Evolutionary conservation across 2,113 vertebrate species (phyloP), one percentile per base, ranked within the genome.

Genomic region (Cyprinodon variegatus): DNA sequence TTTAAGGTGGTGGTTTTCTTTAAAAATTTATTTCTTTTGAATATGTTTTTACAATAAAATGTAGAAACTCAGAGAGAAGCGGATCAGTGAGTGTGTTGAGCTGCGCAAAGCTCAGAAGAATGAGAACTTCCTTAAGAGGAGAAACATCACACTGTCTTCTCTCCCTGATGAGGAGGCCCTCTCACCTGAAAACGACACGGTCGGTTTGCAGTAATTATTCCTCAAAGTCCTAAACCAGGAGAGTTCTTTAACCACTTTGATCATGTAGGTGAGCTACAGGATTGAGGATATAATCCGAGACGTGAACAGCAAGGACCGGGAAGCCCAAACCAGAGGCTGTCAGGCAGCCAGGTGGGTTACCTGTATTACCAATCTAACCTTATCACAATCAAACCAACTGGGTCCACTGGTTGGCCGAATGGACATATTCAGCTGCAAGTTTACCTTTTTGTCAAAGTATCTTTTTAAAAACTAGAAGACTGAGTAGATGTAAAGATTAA

Each of bases 71-170:
- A 86, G 96, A 12, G 94, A 94, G 17, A 96, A 95, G 72, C 89
- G 96, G 39, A 87, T 93, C 3, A 86, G 92, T 0, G 86, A 93
- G 70, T 95, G 68, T 2, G 50, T 97, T 0, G 93, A 96, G 87
- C 94, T 99, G 75, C 93, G 96, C 0, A 98, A 98, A 88, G 94
- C 94, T 38, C 94, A 93, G 64, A 97, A 96, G 83, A 90, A 96
- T 3, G 96, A 98, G 15, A 95, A 93, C 78, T 93, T 96, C 41
- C 62, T 96, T 73, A 98, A 98, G 83, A 95, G 95, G 72, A 94
- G 97, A 11, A 96, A 94, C 38, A 88, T 98, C 0, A 87, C 76
- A 2, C 74, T 88, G 50, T 93, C 90, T 0, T 41, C 74, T 6
- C 70, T 91, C 1, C 89, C 89, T 45, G 72, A 71, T 60, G 94